Evolutionary conservation across 2,888 invertebrate species (phyloP), one percentile per base, ranked within the genome.

Genomic region (Aphidoletes aphidimyza): DNA sequence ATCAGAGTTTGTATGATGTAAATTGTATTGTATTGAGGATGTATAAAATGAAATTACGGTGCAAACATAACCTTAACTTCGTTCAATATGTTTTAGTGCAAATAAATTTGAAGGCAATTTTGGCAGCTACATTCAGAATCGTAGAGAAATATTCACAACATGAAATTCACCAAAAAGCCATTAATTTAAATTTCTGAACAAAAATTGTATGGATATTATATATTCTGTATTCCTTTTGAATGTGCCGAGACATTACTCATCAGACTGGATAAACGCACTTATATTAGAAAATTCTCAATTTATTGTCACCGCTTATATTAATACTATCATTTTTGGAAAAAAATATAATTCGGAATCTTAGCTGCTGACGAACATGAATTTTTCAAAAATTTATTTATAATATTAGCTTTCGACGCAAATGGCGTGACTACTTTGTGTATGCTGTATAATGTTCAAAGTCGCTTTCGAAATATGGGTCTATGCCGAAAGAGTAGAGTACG

Each of bases 11-110:
- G 11, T 42, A 42, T 42, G 42, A 11, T 47, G 47, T n/a, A n/a
- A 54, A 22, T 22, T 3, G 54, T 54, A 54, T 22, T 39, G 11
- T 39, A 47, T 47, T 11, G n/a, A n/a, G n/a, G n/a, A 54, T 54
- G 22, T 2, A 54, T n/a, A 1, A 6, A 54, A 22, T 54, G 22
- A n/a, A 54, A 54, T 54, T 54, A 22, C 19, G 22, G 22, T 54
- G 54, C n/a, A n/a, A 54, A 54, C 54, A 54, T 54, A 54, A 54
- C 54, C 54, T 54, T 54, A 54, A 54, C 54, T 1, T n/a, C 22
- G n/a, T 3, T 3, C n/a, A 54, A 54, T 54, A 54, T 54, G 54
- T 54, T 54, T 47, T 47, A 54, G n/a, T 22, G 47, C 54, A n/a
- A n/a, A n/a, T n/a, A n/a, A n/a, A n/a, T 47, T 17, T 3, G 19